A percentile compares a stretch with the other conserved stretches of the same genome.
These are phyloP conservation scores for Lasaia peninsularis DNA, from an alignment of 1,140 invertebrate genomes.

Conservation along the genomic window DNA sequence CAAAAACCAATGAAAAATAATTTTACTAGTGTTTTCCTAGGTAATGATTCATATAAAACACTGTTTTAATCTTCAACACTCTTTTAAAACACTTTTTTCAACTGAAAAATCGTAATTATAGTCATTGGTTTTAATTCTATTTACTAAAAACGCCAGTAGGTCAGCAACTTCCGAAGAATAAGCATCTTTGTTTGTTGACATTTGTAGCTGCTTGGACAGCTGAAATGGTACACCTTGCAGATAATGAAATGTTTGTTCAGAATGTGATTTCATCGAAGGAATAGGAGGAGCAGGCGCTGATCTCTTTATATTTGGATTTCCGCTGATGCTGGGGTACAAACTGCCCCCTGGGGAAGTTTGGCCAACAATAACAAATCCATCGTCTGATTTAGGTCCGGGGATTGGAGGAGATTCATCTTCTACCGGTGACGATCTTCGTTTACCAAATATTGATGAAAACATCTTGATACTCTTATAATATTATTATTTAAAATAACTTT, in stretches of 20 bases:
- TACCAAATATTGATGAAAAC: conserved; percentile 68
- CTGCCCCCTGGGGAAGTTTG: conserved; percentile 35
- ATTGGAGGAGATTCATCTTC: conserved; percentile 62
- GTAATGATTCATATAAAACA: too few species aligned
- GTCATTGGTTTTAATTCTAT: conserved; percentile 47
- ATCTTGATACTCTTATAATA: conserved; percentile 28
- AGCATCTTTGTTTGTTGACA: conserved; percentile 53
- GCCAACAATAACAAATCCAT: conserved; percentile 57
- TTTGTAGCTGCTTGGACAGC: conserved; percentile 50
- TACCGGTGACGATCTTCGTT: conserved; percentile 58
- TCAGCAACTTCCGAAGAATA: conserved; percentile 54
- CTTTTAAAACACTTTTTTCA: conserved; percentile 63
- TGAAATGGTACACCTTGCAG: conserved; percentile 64
- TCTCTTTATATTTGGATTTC: conserved; percentile 38
- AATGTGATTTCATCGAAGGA: conserved; percentile 26
- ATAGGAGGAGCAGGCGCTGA: conserved; percentile 53
- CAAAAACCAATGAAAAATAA: too few species aligned
- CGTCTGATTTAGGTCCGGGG: conserved; percentile 52
- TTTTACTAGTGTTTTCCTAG: conserved; percentile 13
- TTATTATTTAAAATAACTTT: too few species aligned
- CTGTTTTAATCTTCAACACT: conserved; percentile 43
- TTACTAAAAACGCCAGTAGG: conserved; percentile 52
- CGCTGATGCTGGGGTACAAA: conserved; percentile 52
- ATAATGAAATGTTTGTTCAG: conserved; percentile 56
- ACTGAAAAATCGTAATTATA: conserved; percentile 59